Evolutionary conservation across 2,113 vertebrate species (phyloP), one percentile per base, ranked within the genome.

Genomic region (Colossoma macropomum): DNA sequence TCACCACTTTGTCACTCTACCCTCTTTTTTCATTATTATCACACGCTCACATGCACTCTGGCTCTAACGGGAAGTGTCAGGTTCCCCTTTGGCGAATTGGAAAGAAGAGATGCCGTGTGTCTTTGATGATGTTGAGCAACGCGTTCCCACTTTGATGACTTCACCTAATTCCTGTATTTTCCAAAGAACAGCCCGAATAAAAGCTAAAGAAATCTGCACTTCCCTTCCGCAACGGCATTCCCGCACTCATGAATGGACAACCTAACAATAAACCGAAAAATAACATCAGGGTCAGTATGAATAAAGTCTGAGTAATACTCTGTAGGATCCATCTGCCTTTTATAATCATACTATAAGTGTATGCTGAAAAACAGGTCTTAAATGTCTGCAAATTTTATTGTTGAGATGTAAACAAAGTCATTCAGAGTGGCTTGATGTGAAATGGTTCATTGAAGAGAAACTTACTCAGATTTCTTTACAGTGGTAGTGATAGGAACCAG

Each of bases 1-100:
- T 82, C 80, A 82, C 73, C 80, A 75, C 80, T 75, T 59, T 82
- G 72, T 76, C 80, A 82, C 72, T 69, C 48, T 50, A 82, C 32
- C 60, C 62, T 56, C 72, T 82, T 69, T 34, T 69, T 69, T 28
- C 45, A 75, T 65, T 45, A 75, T 34, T 52, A 41, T 10, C 62
- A 68, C 41, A 69, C 48, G 19, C 28, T 54, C 75, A 63, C 59
- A 69, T 13, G 4, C 66, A 69, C 66, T 25, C 23, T 2, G 34
- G n/a, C 59, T 8, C 2, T 23, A 30, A 76, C 32, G 74, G 81
- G 81, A 82, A 82, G 73, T 76, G 63, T 82, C 63, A 30, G 34
- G 73, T 82, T 82, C 50, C 63, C 25, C 17, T 45, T 70, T 59
- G 30, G 32, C 30, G 16, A 41, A 50, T 25, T 41, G 72, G 48